Base-by-base conservation (phyloP, 2,888 invertebrate species). In the Criorhina ranunculi region DNA sequence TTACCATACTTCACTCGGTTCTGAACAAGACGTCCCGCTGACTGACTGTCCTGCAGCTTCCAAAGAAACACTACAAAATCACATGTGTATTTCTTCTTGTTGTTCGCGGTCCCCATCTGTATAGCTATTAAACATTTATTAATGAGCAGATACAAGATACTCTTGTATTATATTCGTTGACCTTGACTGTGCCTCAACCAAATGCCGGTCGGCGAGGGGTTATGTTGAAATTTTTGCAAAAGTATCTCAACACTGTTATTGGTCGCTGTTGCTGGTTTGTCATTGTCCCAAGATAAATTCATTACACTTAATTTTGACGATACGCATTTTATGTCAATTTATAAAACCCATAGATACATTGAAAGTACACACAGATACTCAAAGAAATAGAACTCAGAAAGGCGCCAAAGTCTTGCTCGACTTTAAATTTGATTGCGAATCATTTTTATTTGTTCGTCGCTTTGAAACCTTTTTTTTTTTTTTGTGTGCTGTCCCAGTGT, bases 291-390 rank as follows among this genome's bases (percentile, higher is more conserved):
- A 77, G 57, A 60, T 17, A 33, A 67, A 83, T 73, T 73, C 44
- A 82, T 81, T 70, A 72, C 24, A 72, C 72, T 83, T 67, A 67
- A 73, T 78, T 62, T 49, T n/a, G 53, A 49, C 37, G 59, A 40
- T 81, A 73, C 82, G 78, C 78, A 73, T 83, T 78, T 83, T 67
- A 83, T 73, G 62, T 83, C 67, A 83, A 83, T 83, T 83, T 73
- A 67, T 60, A 53, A 51, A 72, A 78, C 33, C 15, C 77, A 60
- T 12, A 77, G 76, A 67, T 60, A 77, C 35, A 67, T 42, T 53
- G 35, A 51, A 42, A 53, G 33, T 2, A 73, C 19, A 31, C 46
- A 46, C 33, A 19, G 33, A 55, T 19, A 33, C 35, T 42, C 31
- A 17, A n/a, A 40, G 60, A 51, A 40, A 49, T 49, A 60, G 60